Conservation (phyloP, 1,140 invertebrate genomes). For the Leucophenga varia region DNA sequence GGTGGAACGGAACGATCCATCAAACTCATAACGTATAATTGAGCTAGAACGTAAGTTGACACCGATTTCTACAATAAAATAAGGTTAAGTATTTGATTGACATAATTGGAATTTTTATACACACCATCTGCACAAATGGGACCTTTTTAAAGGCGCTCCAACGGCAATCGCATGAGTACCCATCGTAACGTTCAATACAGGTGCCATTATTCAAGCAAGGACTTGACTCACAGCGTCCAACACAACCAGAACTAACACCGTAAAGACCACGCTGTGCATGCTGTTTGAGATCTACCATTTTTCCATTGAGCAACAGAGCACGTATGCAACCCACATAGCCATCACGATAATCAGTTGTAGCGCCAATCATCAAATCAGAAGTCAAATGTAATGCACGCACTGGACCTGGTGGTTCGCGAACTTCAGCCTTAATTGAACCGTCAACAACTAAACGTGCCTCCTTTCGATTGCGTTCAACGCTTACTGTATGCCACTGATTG, state of each 20-base stretch:
- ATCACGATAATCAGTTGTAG: slow-evolving; percentile 78
- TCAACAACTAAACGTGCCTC: slow-evolving; percentile 82
- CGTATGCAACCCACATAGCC: slow-evolving; percentile 92
- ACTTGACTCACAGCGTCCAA: slow-evolving; percentile 84
- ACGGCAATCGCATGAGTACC: slow-evolving; percentile 89
- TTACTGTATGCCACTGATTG: slow-evolving; percentile 89
- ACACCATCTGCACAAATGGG: slow-evolving; percentile 95
- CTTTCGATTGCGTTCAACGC: slow-evolving; percentile 85
- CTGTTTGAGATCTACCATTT: slow-evolving; percentile 73
- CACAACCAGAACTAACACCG: slow-evolving; percentile 78
- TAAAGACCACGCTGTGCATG: slow-evolving; percentile 68
- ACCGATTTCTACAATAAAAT: slow-evolving; percentile 79
- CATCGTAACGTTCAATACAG: slow-evolving; percentile 87
- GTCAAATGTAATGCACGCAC: slow-evolving; percentile 82
- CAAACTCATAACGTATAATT: slow-evolving; percentile 87
- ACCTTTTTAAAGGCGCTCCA: slow-evolving; percentile 95
- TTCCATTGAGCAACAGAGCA: slow-evolving; percentile 83
- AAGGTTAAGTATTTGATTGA: slow-evolving; percentile 22
- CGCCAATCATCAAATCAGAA: slow-evolving; percentile 75
- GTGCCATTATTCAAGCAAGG: slow-evolving; percentile 94
- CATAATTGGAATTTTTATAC: too few relatives aligned
- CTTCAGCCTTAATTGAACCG: slow-evolving; percentile 75
- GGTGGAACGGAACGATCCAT: slow-evolving; percentile 82
- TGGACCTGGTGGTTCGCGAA: slow-evolving; percentile 76
- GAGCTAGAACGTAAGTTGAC: slow-evolving; percentile 84